Conservation (phyloP, 2,113 vertebrate species). For the Actenoides lindsayi region DNA sequence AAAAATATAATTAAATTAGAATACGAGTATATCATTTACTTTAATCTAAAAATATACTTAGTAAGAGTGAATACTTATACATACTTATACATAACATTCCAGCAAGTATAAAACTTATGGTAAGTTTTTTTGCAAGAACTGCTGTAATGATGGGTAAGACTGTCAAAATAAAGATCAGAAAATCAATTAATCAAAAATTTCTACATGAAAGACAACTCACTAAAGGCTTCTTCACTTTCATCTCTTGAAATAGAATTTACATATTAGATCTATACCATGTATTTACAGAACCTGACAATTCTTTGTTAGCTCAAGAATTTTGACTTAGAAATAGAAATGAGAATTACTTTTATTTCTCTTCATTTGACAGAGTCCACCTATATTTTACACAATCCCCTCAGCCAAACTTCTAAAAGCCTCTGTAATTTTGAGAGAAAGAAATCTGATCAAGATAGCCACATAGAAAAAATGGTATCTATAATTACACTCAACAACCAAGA, state of each 20-base stretch:
- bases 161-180: conserved; percentile 25
- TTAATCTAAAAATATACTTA: neutral
- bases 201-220: neutral
- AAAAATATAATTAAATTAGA: neutral
- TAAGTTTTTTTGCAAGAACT: neutral
- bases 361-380: neutral
- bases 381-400: neutral
- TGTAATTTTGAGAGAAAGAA: neutral
- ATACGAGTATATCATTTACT: neutral
- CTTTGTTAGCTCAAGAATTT: conserved; percentile 1
- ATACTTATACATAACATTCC: neutral
- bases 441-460: neutral
- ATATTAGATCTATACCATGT: neutral
- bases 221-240: neutral
- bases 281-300: neutral
- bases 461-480: neutral
- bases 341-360: neutral
- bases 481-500: neutral
- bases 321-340: neutral
- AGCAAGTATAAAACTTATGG: neutral
- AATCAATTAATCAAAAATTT: neutral
- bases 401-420: neutral
- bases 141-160: neutral
- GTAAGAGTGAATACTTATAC: neutral
- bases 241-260: neutral